Evolutionary conservation across 2,888 invertebrate species (phyloP), one percentile per base, ranked within the genome.

Genomic region (Drosophila putrida): DNA sequence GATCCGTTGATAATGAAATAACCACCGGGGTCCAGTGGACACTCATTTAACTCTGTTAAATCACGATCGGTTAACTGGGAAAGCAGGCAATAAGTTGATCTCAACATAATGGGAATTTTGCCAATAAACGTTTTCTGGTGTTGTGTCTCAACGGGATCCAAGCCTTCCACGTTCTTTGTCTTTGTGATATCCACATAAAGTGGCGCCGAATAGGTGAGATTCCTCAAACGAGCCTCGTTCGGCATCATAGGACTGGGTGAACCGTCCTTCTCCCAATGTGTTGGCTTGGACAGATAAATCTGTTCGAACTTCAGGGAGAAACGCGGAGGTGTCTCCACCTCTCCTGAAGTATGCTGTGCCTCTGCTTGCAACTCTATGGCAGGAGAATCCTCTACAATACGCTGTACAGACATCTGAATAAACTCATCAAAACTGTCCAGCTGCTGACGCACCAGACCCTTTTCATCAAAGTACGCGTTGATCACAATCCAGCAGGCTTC

Each of bases 401-500:
- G 94, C 92, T 99, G 99, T 6, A 99, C 99, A 8, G 99, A 99
- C 99, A 99, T 99, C 93, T 92, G 99, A 91, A 99, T 99, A 91
- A 99, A 99, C 93, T 99, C 99, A 94, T 99, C 99, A 91, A 99
- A 99, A 90, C 99, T 99, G 92, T 99, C 99, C 81, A 99, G 94
- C 92, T 99, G 99, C 92, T 99, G 99, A 54, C 99, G 95, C 44
- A 99, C 99, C 76, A 99, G 94, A 92, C 99, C 99, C 93, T 99
- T 99, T 92, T 99, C 99, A 91, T 99, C 99, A 91, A 99, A 99
- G 93, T 99, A 99, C 0, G 99, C 98, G 91, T 99, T 99, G 91
- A 99, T 99, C 70, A 99, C 99, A 90, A 99, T 99, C 99, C 99
- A 99, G 90, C 99, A 99, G 46, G 99, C 99, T 94, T 99, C 99